phyloP scores from a whole-genome alignment of 2,888 invertebrate species.

The Acanthosepion pharaonis region DNA sequence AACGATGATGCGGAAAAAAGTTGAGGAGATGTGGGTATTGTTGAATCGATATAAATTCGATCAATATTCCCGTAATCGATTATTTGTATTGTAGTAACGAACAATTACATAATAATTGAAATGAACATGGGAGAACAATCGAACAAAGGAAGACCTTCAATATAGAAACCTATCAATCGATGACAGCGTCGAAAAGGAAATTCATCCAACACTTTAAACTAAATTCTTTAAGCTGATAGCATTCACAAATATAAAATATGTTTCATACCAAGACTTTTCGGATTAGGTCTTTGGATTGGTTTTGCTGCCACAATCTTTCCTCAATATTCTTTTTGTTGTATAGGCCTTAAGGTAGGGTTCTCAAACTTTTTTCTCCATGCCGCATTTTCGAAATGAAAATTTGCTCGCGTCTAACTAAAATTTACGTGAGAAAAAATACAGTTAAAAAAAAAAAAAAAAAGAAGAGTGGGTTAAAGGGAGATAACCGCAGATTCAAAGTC shows the following conservation, averaged over 20 bases:
- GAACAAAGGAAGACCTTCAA: not conserved
- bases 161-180: not conserved
- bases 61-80: slow-evolving; percentile 4
- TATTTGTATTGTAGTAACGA: not conserved
- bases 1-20: not conserved
- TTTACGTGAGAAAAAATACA: too few relatives aligned
- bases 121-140: not conserved
- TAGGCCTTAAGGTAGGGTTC: too few relatives aligned
- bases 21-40: not conserved
- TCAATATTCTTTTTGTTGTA: too few relatives aligned
- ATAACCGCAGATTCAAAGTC: too few relatives aligned
- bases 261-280: not conserved
- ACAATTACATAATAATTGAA: not conserved
- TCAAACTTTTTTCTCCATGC: too few relatives aligned
- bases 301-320: not conserved
- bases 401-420: too few relatives aligned
- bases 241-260: not conserved
- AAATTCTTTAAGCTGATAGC: not conserved
- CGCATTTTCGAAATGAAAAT: too few relatives aligned
- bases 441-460: too few relatives aligned
- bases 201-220: not conserved
- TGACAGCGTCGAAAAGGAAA: not conserved
- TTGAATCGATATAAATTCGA: not conserved
- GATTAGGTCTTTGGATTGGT: not conserved
- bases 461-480: too few relatives aligned